phyloP scores from a whole-genome alignment of 2,888 invertebrate species.

The Diarsia brunnea region DNA sequence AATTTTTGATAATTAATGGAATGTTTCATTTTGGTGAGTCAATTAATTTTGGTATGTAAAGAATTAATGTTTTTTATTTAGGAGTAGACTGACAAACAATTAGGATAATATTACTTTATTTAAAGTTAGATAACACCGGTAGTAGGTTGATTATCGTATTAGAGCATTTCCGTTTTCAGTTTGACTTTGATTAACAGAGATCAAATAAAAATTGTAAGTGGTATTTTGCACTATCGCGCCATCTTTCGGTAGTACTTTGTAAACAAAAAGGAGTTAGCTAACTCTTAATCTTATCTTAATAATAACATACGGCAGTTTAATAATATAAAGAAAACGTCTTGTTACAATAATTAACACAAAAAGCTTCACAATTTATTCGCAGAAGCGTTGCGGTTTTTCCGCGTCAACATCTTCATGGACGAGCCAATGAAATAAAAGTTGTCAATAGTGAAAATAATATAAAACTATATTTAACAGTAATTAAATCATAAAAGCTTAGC shows the following conservation, averaged over 20 bases:
- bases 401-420: neutral
- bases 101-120: neutral
- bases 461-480: neutral
- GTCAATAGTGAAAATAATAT: neutral
- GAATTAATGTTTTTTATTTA: too few relatives aligned
- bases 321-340: neutral
- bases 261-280: neutral
- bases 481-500: neutral
- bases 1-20: conserved; percentile 33
- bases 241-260: conserved; percentile 27
- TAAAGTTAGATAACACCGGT: neutral
- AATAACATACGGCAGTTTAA: neutral
- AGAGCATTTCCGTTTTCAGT: neutral
- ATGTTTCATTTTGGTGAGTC: neutral
- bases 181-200: too few relatives aligned
- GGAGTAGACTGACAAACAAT: too few relatives aligned
- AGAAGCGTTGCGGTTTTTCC: conserved; percentile 6
- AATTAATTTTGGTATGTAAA: neutral
- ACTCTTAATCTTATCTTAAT: neutral
- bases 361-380: neutral
- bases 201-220: neutral
- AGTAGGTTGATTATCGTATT: neutral
- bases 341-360: too few relatives aligned
- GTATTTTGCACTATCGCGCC: conserved; percentile 6
- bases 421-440: neutral